These are phyloP conservation scores for Drosophila pseudoobscura DNA, from an alignment of 1,140 invertebrate species.

Conservation along the genomic window DNA sequence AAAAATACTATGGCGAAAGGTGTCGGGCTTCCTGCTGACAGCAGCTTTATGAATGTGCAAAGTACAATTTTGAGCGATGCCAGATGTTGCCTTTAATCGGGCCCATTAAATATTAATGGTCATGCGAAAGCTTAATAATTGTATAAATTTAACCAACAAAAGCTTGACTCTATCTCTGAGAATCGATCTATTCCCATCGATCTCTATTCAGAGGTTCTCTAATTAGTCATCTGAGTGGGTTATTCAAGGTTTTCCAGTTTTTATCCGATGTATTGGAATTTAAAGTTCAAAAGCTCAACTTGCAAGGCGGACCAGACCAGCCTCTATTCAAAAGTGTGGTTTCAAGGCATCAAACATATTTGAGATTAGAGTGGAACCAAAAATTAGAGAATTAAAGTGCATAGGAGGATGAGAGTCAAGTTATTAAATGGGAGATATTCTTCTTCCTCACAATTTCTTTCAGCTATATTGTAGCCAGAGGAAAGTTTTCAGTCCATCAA, in stretches of 20 bases:
- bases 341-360: neutral
- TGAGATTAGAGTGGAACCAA: neutral
- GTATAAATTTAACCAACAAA: conserved; percentile 47
- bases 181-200: conserved; percentile 31
- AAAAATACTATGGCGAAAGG: neutral
- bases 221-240: conserved; percentile 71
- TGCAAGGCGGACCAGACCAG: conserved; percentile 37
- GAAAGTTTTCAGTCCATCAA: neutral
- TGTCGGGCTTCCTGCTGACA: conserved; percentile 16
- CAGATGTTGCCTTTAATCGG: conserved; percentile 18
- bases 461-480: too few relatives aligned
- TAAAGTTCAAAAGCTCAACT: conserved; percentile 63
- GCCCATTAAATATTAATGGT: conserved; percentile 55
- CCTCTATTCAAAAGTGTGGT: conserved; percentile 11
- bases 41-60: conserved; percentile 16
- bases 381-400: too few relatives aligned
- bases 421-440: too few relatives aligned
- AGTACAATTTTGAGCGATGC: conserved; percentile 35
- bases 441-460: too few relatives aligned
- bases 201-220: conserved; percentile 35
- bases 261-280: conserved; percentile 42
- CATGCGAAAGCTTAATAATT: conserved; percentile 45
- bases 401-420: too few relatives aligned
- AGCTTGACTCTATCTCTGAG: conserved; percentile 18
- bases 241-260: conserved; percentile 43